These are phyloP conservation scores for Phrynosoma platyrhinos DNA, from an alignment of 2,113 vertebrate species.

Conservation along the genomic window DNA sequence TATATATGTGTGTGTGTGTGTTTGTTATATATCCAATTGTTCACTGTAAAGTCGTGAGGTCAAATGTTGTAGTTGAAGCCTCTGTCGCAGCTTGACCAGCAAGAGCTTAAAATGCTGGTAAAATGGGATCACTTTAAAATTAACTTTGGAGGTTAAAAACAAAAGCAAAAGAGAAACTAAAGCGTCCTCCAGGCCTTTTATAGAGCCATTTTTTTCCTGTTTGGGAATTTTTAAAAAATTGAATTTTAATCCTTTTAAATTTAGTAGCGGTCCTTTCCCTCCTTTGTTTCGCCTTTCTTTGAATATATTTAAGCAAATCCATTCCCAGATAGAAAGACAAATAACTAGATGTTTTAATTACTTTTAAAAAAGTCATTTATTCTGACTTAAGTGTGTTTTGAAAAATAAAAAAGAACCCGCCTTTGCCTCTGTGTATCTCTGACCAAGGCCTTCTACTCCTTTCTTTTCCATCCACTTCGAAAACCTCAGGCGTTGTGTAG, in stretches of 20 bases:
- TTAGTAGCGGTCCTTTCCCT: no score
- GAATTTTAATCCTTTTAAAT: no score
- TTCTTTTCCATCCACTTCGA: slow-evolving; percentile 26
- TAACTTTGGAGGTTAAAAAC: background rate
- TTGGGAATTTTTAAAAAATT: no score
- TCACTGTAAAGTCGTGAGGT: slow-evolving; percentile 47
- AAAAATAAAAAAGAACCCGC: no score
- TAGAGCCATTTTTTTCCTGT: no score
- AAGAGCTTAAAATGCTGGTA: slow-evolving; percentile 8
- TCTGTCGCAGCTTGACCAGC: slow-evolving; percentile 54
- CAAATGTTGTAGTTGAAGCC: slow-evolving; percentile 39
- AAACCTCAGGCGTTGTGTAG: background rate
- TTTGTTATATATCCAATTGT: slow-evolving; percentile 22
- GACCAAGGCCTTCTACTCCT: background rate
- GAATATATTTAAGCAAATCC: background rate
- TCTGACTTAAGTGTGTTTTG: background rate
- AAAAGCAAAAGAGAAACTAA: slow-evolving; percentile 56
- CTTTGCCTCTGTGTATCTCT: no score
- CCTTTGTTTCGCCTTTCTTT: background rate
- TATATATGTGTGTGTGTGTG: no score
- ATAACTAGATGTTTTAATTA: background rate
- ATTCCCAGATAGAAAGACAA: background rate
- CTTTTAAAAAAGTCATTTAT: background rate
- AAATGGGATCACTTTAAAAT: slow-evolving; percentile 58
- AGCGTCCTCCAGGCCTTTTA: background rate